Evolutionary conservation across 2,888 invertebrate genomes (phyloP).

Genomic region (Sceliomorpha sp.): DNA sequence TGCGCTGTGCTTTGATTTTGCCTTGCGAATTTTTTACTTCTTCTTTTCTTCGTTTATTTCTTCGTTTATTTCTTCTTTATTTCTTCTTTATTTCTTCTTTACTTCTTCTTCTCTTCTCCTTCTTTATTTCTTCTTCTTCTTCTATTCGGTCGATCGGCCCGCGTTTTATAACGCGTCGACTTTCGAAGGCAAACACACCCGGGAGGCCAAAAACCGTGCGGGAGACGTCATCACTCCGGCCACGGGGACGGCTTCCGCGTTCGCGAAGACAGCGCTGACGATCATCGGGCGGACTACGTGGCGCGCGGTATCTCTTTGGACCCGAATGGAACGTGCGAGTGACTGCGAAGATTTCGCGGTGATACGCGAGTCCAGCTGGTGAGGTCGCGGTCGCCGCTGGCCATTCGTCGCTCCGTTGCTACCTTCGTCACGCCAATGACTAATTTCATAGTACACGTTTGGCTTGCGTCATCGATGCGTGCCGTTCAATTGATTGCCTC

Average conservation of each 20-base stretch:
- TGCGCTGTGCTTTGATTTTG: too few relatives aligned
- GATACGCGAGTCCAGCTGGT: too few relatives aligned
- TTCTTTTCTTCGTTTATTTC: background rate
- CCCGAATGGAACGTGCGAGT: too few relatives aligned
- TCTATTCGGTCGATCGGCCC: background rate
- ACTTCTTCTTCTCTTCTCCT: background rate
- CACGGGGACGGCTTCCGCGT: background rate
- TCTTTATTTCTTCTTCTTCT: background rate
- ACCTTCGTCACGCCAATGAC: background rate
- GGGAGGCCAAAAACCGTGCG: conserved; percentile 16
- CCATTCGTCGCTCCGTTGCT: too few relatives aligned
- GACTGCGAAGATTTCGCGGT: too few relatives aligned
- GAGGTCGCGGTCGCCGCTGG: too few relatives aligned
- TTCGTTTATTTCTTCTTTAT: background rate
- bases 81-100: conserved; percentile 1
- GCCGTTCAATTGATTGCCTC: too few relatives aligned
- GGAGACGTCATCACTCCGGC: conserved; percentile 18
- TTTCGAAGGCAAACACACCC: conserved; percentile 20
- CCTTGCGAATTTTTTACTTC: background rate
- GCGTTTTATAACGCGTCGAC: conserved; percentile 11
- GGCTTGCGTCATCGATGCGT: conserved; percentile 15
- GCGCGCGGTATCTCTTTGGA: background rate
- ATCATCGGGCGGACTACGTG: conserved; percentile 4
- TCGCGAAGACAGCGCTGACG: conserved; percentile 3
- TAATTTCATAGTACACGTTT: conserved; percentile 17